Evolutionary conservation across 1,140 invertebrate genomes (phyloP).

Genomic region (Odontomachus brunneus): DNA sequence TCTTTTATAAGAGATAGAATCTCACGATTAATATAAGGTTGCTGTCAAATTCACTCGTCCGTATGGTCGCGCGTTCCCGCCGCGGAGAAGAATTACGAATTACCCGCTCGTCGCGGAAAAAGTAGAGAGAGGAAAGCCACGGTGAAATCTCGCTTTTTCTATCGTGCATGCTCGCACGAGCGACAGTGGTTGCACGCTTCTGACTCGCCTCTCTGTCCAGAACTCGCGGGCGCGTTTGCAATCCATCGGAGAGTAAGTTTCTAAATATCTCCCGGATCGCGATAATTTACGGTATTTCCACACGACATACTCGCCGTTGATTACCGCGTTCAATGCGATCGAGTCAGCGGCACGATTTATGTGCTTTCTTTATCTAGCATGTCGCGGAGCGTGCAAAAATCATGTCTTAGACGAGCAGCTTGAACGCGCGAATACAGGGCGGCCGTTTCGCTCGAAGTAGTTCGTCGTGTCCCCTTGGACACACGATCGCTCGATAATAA

Average conservation of each 20-base stretch:
- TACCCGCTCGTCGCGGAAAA: constrained; percentile 13
- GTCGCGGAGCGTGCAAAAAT: no score
- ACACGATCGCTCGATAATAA: background rate
- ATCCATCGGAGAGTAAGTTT: constrained; percentile 18
- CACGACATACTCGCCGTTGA: background rate
- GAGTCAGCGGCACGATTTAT: no score
- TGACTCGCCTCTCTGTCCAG: constrained; percentile 28
- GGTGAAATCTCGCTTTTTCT: constrained; percentile 64
- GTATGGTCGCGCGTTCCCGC: no score
- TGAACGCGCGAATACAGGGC: no score
- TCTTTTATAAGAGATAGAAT: no score
- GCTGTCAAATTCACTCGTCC: no score
- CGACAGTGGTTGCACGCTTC: constrained; percentile 14
- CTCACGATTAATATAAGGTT: no score
- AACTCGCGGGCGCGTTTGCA: background rate
- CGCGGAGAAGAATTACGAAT: constrained; percentile 28
- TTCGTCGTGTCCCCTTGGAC: background rate
- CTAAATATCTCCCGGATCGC: constrained; percentile 27
- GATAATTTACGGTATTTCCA: background rate
- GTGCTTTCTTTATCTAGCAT: background rate
- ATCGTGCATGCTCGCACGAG: constrained; percentile 1
- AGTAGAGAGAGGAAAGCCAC: background rate
- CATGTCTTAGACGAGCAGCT: no score
- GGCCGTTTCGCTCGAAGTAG: background rate
- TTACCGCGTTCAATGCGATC: no score